Base-by-base conservation (phyloP, 2,888 invertebrate species). In the Ophion ellenae region DNA sequence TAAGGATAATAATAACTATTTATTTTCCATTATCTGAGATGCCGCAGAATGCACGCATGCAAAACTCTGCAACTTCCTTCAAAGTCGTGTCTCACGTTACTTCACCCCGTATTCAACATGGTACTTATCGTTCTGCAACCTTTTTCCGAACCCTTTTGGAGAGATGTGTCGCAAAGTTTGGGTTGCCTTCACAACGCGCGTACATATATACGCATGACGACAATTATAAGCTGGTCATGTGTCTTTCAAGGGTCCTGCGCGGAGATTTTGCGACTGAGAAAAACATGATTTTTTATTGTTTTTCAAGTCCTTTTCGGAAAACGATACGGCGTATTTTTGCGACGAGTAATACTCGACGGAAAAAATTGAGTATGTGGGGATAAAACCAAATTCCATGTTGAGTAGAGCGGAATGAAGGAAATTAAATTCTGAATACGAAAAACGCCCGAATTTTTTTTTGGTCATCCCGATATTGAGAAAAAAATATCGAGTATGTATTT, bases 141-240 rank as follows among this genome's bases (percentile, higher is more conserved):
- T 24, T 28, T 70, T 53, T n/a, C 20, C 20, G 71, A 32, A 20
- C 57, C 20, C 71, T 59, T 59, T 11, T 73, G 71, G 57, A 59
- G 59, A 36, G n/a, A 36, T 73, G 32, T 57, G 57, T 73, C 2
- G n/a, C 57, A 59, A 73, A 73, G 59, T 73, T 59, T 73, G n/a
- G 17, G 28, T 28, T 32, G 28, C 47, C 17, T 70, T 70, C 28
- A 32, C 17, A 53, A 53, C 17, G 14, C 17, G 5, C 4, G 17
- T 2, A 14, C 53, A 53, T 53, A 1, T 53, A 14, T 4, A 17
- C 17, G 4, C 17, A 17, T 17, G 4, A 14, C 17, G 53, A 4
- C 17, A 14, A 17, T 53, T 53, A 1, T 17, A 4, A 53, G 53
- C 10, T 47, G 3, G 11, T 11, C 0, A 17, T 53, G 14, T 53